Conservation (phyloP, 2,797 vertebrate species). For the Pangasius larnaudii region DNA sequence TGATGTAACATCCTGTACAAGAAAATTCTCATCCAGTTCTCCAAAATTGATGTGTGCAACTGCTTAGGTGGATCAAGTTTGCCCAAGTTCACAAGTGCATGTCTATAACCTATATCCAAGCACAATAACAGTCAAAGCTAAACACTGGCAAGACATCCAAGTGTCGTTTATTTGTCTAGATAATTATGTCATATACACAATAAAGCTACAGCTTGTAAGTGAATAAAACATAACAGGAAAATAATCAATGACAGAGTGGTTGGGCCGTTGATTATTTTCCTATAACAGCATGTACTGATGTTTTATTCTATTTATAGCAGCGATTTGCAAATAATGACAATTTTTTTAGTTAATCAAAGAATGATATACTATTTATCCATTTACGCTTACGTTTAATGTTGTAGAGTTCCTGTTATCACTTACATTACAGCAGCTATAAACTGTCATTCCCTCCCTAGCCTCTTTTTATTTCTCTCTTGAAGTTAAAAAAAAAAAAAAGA, state of each 20-base stretch:
- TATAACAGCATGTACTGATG: not conserved
- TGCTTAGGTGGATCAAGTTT: not conserved
- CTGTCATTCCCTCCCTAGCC: not conserved
- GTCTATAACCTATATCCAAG: not conserved
- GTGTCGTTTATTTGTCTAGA: not conserved
- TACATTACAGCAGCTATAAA: not conserved
- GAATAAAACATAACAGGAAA: constrained; percentile 4
- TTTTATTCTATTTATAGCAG: too few relatives aligned
- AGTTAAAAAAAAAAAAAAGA: not conserved
- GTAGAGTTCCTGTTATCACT: too few relatives aligned
- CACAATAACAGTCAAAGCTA: not conserved
- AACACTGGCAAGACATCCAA: not conserved
- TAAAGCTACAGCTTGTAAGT: not conserved
- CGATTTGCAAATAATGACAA: too few relatives aligned
- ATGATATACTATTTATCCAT: not conserved
- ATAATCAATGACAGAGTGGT: not conserved
- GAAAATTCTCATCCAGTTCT: not conserved
- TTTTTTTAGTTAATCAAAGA: too few relatives aligned
- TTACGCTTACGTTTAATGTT: not conserved
- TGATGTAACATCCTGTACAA: not conserved
- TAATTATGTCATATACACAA: not conserved
- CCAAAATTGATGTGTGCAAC: not conserved
- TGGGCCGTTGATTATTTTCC: not conserved
- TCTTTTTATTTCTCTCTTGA: too few relatives aligned
- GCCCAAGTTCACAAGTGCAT: not conserved